Evolutionary conservation across 2,888 invertebrate genomes (phyloP).

Genomic region (Sphecodes monilicornis): DNA sequence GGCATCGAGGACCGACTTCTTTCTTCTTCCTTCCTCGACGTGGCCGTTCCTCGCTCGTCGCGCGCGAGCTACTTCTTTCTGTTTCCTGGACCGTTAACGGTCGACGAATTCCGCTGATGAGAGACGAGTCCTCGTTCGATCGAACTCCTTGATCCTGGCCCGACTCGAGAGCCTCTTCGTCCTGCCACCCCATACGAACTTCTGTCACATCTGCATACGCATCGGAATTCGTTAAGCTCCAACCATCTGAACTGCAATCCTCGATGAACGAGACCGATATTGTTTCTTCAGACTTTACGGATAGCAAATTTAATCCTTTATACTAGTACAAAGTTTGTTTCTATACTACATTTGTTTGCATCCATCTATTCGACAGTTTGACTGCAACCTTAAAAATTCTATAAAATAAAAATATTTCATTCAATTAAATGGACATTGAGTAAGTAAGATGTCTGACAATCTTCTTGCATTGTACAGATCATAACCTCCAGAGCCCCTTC

Average conservation of each 20-base stretch:
- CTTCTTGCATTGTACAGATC: background rate
- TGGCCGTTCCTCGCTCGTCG: conserved; percentile 30
- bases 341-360: no score
- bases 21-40: conserved; percentile 62
- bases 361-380: no score
- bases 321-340: no score
- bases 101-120: conserved; percentile 53
- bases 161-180: conserved; percentile 37
- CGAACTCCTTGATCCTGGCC: conserved; percentile 20
- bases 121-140: conserved; percentile 15
- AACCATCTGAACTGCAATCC: background rate
- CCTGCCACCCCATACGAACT: conserved; percentile 10
- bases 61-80: conserved; percentile 41
- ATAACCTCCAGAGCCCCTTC: conserved; percentile 36
- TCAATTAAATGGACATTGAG: background rate
- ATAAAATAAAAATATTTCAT: background rate
- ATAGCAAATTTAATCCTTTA: no score
- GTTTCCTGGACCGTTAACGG: conserved; percentile 73
- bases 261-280: background rate
- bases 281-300: background rate
- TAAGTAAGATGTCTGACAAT: no score
- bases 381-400: background rate
- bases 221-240: background rate
- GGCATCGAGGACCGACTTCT: conserved; percentile 78
- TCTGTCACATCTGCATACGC: conserved; percentile 28